Evolutionary conservation across 1,140 invertebrate genomes (phyloP), one percentile per base, ranked within the genome.

Genomic region (Cydia fagiglandana): DNA sequence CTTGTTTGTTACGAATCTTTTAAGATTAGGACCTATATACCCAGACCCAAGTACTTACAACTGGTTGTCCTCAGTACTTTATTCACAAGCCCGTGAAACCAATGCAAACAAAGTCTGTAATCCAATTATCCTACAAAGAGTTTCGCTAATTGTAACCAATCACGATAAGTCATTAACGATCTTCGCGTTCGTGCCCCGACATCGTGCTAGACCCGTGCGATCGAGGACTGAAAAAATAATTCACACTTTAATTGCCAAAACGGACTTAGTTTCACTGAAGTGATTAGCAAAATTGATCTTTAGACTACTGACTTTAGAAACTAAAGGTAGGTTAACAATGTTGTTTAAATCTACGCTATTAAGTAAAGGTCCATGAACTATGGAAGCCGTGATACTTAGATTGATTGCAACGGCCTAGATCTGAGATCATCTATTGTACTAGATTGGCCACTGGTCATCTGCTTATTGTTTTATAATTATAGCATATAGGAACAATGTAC

Each of bases 391-490:
- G n/a, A 17, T 2, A n/a, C 0, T 56, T 20, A 17, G 15, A 56
- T 17, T 56, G n/a, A 56, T 56, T 56, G 53, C 53, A 56, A 0
- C n/a, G 53, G 7, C 53, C 53, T 56, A 56, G 53, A 56, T 56
- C 53, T 56, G 15, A 56, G 53, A 56, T 53, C 50, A 53, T 56
- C 53, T 56, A 56, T 56, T 56, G 53, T 56, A 17, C 53, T 20
- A 56, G 53, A 56, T 17, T 56, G 15, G 5, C 53, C 53, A 56
- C 53, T 56, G 53, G 53, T 17, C 53, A 56, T 56, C n/a, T 20
- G 53, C 15, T 17, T 56, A 56, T 56, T 56, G 53, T 56, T 56
- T n/a, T 56, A 56, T 17, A 56, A 56, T 56, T 56, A 56, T 56
- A 17, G 53, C n/a, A 15, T 56, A 56, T n/a, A n/a, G 2, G 3